Conservation (phyloP, 2,113 vertebrate genomes). For the Bombycilla garrulus region DNA sequence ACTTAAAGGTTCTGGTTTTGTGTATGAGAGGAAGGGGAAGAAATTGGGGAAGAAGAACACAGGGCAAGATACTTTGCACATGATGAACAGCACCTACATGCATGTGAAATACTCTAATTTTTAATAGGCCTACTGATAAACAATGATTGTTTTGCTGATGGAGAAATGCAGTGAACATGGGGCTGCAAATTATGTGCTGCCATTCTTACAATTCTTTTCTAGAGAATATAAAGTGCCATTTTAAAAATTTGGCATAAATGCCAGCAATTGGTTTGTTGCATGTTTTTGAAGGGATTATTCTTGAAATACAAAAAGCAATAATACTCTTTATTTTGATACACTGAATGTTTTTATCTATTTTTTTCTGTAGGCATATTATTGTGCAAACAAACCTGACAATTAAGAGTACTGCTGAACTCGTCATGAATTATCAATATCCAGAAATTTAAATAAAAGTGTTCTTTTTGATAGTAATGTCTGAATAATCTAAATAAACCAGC, state of each 20-base stretch:
- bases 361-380: neutral
- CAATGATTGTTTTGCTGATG: neutral
- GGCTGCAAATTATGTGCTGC: neutral
- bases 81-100: fast-evolving
- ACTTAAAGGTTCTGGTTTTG: neutral
- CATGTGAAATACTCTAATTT: neutral
- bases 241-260: neutral
- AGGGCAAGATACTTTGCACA: neutral
- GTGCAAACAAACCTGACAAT: neutral
- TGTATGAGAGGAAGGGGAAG: neutral
- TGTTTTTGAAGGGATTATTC: neutral
- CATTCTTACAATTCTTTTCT: neutral
- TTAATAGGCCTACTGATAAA: neutral
- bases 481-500: neutral
- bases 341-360: neutral
- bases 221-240: neutral
- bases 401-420: neutral
- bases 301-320: neutral
- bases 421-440: neutral
- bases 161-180: neutral
- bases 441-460: neutral
- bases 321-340: neutral
- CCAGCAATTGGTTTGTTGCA: neutral
- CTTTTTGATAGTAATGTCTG: neutral
- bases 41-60: neutral